phyloP scores from a whole-genome alignment of 1,140 invertebrate genomes.

The Aethina tumida region DNA sequence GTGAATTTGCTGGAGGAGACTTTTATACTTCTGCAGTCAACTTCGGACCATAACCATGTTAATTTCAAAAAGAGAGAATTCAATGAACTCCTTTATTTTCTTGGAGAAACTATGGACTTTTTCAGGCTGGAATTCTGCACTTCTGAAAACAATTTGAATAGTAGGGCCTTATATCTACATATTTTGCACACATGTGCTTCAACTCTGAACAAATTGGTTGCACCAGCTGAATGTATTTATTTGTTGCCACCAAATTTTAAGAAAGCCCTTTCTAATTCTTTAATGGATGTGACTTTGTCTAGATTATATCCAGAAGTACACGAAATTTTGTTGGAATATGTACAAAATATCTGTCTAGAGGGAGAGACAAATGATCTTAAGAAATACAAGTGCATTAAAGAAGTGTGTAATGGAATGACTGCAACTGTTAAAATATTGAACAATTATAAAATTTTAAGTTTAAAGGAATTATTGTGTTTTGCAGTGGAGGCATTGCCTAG shows the following conservation, averaged over 20 bases:
- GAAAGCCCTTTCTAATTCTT: constrained; percentile 26
- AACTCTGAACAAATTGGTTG: constrained; percentile 26
- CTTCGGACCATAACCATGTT: constrained; percentile 21
- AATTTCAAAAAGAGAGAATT: constrained; percentile 18
- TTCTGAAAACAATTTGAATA: constrained; percentile 22
- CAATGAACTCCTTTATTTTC: constrained; percentile 25
- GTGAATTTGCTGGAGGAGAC: constrained; percentile 26
- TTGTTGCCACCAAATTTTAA: constrained; percentile 33
- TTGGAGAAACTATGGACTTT: constrained; percentile 37
- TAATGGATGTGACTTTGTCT: constrained; percentile 30
- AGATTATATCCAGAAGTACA: constrained; percentile 32
- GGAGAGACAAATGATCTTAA: constrained; percentile 19
- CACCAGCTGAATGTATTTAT: constrained; percentile 19
- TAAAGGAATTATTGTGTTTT: constrained; percentile 31
- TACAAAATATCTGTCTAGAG: constrained; percentile 11
- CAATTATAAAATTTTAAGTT: constrained; percentile 28
- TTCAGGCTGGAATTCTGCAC: constrained; percentile 30
- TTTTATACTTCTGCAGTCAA: constrained; percentile 22
- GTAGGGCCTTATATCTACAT: constrained; percentile 27
- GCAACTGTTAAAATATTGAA: constrained; percentile 38
- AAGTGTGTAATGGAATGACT: constrained; percentile 40
- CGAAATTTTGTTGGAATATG: constrained; percentile 25
- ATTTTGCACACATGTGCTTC: constrained; percentile 24
- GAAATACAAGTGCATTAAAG: constrained; percentile 37
- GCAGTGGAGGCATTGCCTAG: constrained; percentile 38